Conservation (phyloP, 2,113 vertebrate species). For the Lota lota region DNA sequence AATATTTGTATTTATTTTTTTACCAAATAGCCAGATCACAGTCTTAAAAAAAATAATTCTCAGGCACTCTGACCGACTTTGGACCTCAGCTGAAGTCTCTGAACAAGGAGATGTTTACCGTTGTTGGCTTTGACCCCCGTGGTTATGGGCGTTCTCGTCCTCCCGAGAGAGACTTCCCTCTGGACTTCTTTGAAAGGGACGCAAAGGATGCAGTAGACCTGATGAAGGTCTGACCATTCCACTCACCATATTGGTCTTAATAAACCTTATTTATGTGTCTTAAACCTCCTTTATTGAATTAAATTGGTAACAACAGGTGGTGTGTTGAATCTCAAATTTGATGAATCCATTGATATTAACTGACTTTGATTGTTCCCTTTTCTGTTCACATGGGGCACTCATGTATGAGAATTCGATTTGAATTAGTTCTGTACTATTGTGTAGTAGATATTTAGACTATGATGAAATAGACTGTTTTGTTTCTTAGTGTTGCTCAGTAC, state of each 20-base stretch:
- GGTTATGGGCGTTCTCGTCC: slow-evolving; percentile 90
- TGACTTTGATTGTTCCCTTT: neutral
- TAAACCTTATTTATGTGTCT: neutral
- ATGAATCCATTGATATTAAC: neutral
- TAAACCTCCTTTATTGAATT: too few species aligned
- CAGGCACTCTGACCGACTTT: slow-evolving; percentile 86
- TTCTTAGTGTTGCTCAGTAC: too few species aligned
- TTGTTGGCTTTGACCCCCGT: slow-evolving; percentile 89
- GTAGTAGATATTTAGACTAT: too few species aligned
- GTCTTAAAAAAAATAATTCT: too few species aligned
- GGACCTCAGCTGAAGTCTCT: slow-evolving; percentile 82
- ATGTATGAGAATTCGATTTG: too few species aligned
- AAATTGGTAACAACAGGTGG: too few species aligned
- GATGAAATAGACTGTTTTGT: too few species aligned
- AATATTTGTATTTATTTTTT: neutral
- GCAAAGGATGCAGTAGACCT: slow-evolving; percentile 87
- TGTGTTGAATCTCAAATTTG: neutral
- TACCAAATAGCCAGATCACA: too few species aligned
- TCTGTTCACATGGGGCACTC: too few species aligned
- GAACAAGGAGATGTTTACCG: slow-evolving; percentile 78
- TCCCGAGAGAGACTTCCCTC: slow-evolving; percentile 84
- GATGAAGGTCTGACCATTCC: slow-evolving; percentile 78
- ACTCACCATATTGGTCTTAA: neutral
- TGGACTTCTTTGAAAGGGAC: slow-evolving; percentile 87
- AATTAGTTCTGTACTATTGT: too few species aligned